Percentiles rank a stretch among this genome's conserved stretches.
Evolutionary conservation across 2,113 vertebrate species (phyloP).

Genomic region (Menidia beryllina): DNA sequence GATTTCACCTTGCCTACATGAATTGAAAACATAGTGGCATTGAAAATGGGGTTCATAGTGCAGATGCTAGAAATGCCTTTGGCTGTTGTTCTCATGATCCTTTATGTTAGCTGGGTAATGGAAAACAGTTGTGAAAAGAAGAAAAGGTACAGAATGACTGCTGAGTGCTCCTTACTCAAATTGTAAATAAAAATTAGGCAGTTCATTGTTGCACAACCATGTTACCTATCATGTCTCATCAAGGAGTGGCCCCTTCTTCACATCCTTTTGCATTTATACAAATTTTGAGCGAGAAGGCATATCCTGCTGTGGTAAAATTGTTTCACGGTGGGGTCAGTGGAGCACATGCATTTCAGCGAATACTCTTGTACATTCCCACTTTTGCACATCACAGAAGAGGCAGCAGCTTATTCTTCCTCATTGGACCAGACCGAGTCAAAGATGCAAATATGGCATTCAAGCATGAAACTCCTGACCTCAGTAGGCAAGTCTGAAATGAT

Average conservation of each 20-base stretch:
- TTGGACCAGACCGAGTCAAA: slow-evolving; percentile 59
- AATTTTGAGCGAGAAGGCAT: slow-evolving; percentile 36
- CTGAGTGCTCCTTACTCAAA: not conserved
- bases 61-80: slow-evolving; percentile 17
- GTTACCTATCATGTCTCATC: not conserved
- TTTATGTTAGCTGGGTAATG: slow-evolving; percentile 11
- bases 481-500: slow-evolving; percentile 53
- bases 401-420: slow-evolving; percentile 66
- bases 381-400: slow-evolving; percentile 58
- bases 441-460: slow-evolving; percentile 67
- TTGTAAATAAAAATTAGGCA: slow-evolving; percentile 28
- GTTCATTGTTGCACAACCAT: slow-evolving; percentile 10
- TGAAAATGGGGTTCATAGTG: slow-evolving; percentile 53
- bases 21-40: slow-evolving; percentile 16
- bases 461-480: slow-evolving; percentile 62
- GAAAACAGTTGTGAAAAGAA: slow-evolving; percentile 4
- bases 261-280: slow-evolving; percentile 56
- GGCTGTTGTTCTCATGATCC: slow-evolving; percentile 14
- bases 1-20: slow-evolving; percentile 70
- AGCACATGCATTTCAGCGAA: slow-evolving; percentile 56
- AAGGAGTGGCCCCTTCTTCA: slow-evolving; percentile 26
- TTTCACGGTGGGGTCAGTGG: slow-evolving; percentile 69
- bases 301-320: slow-evolving; percentile 55
- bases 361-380: slow-evolving; percentile 61
- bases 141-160: not conserved